Conservation (phyloP, 2,113 vertebrate species). For the Canis aureus region DNA sequence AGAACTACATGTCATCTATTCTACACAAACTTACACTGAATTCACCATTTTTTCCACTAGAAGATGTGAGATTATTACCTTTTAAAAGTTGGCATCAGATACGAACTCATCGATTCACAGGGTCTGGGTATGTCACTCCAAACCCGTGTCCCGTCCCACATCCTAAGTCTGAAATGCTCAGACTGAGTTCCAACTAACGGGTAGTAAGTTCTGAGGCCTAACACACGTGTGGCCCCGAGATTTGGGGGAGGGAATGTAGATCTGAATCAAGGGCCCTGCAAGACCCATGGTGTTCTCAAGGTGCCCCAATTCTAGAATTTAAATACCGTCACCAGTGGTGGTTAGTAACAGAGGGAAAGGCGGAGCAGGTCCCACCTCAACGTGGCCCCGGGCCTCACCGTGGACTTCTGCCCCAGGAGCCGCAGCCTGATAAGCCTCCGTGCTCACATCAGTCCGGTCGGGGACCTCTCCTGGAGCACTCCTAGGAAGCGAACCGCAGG, state of each 20-base stretch:
- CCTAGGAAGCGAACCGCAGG: neutral
- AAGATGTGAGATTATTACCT: neutral
- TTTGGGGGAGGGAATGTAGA: neutral
- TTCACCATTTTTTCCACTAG: neutral
- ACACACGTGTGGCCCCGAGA: too few relatives aligned
- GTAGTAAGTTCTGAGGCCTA: neutral
- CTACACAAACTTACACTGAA: neutral
- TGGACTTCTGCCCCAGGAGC: neutral
- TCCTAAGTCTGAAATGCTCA: neutral
- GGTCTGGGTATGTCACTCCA: neutral
- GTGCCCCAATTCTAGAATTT: neutral
- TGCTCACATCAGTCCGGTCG: neutral
- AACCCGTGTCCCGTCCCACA: fast-evolving
- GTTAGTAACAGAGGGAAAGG: neutral
- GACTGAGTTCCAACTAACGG: neutral
- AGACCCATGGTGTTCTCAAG: neutral
- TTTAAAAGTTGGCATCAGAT: neutral
- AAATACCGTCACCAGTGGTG: neutral
- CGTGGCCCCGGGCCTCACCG: too few relatives aligned
- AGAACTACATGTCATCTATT: neutral
- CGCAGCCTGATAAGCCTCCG: too few relatives aligned
- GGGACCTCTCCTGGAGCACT: neutral
- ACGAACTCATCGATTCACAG: neutral
- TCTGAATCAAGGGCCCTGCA: neutral
- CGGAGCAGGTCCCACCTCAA: fast-evolving